Evolutionary conservation across 1,140 invertebrate species (phyloP).

Genomic region (Palaemon carinicauda): DNA sequence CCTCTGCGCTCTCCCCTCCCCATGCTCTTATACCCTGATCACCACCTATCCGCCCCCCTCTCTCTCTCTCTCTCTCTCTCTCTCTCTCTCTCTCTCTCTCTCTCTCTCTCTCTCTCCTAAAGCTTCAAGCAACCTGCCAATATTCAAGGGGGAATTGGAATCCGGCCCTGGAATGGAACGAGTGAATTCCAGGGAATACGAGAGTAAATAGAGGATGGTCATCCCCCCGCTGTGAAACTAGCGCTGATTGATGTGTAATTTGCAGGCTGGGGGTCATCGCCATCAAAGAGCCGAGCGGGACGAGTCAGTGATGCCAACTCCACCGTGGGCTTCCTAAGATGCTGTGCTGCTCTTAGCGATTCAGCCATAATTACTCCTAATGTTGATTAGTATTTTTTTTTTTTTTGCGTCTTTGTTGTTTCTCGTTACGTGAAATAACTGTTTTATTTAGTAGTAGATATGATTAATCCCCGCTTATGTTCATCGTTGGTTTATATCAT

Average conservation of each 20-base stretch:
- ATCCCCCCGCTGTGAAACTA: constrained; percentile 29
- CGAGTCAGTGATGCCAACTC: neutral
- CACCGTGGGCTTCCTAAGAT: neutral
- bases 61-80: neutral
- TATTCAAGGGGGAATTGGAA: constrained; percentile 27
- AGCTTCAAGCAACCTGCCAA: neutral
- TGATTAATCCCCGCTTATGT: too few species aligned
- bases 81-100: neutral
- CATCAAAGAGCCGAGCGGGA: neutral
- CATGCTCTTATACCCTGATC: neutral
- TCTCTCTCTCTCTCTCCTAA: neutral
- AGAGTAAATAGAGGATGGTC: constrained; percentile 37
- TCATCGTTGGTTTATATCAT: too few species aligned
- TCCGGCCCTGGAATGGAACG: constrained; percentile 18
- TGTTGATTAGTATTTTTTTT: too few species aligned
- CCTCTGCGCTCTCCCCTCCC: neutral
- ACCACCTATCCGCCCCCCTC: neutral
- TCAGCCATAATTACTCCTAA: too few species aligned
- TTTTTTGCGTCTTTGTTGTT: too few species aligned
- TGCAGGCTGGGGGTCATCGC: constrained; percentile 2
- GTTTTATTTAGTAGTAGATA: too few species aligned
- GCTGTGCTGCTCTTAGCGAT: too few species aligned
- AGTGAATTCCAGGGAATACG: constrained; percentile 41
- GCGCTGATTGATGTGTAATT: constrained; percentile 20
- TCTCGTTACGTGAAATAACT: too few species aligned